Percentiles rank a stretch among this genome's conserved stretches.
phyloP scores from a whole-genome alignment of 2,888 invertebrate species.

The Hybos culiciformis region DNA sequence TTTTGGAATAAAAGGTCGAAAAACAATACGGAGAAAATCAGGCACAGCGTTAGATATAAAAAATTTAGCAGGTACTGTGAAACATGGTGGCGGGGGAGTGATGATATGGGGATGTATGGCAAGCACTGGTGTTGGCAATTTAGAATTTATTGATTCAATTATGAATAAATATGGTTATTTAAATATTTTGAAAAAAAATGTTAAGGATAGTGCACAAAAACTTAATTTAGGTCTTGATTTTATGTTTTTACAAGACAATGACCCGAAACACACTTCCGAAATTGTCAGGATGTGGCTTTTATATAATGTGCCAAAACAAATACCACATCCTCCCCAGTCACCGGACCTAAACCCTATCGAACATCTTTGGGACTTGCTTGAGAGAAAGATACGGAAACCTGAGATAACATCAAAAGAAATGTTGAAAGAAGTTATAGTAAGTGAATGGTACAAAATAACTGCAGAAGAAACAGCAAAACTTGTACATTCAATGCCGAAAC shows the following conservation, averaged over 20 bases:
- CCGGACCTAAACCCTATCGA: background rate
- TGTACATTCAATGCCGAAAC: background rate
- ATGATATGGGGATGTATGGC: background rate
- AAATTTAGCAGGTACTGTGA: background rate
- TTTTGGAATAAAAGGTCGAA: constrained; percentile 8
- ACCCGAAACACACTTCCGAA: background rate
- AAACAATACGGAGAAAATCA: constrained; percentile 6
- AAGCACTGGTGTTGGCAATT: background rate
- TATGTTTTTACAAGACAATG: background rate
- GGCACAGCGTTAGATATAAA: constrained; percentile 4
- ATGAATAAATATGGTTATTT: background rate
- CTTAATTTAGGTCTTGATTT: background rate
- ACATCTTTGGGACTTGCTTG: background rate
- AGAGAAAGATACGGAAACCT: background rate
- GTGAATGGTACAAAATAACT: background rate
- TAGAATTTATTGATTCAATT: background rate
- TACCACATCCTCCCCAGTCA: background rate
- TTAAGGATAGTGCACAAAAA: background rate
- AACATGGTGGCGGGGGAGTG: background rate
- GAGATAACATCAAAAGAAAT: background rate
- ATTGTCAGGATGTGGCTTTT: background rate
- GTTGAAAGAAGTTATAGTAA: background rate
- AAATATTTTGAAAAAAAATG: background rate
- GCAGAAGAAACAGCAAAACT: background rate
- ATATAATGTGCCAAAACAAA: background rate